phyloP scores from a whole-genome alignment of 1,140 invertebrate species.

The Matsumurasca onukii region DNA sequence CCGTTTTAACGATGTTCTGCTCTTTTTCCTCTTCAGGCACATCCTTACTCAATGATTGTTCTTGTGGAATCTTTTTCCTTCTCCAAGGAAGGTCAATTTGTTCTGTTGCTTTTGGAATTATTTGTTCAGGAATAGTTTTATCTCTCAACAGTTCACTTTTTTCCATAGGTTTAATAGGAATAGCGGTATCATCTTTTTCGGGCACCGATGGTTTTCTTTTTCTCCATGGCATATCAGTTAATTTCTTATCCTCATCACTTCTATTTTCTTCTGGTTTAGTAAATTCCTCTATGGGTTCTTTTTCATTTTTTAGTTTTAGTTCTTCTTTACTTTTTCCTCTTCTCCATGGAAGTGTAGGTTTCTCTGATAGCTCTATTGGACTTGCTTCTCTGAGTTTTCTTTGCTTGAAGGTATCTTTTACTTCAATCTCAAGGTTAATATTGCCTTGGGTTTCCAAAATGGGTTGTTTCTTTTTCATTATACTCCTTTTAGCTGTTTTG shows the following conservation, averaged over 20 bases:
- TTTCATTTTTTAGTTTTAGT: not conserved
- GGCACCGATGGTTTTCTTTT: too few relatives aligned
- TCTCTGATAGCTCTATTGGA: constrained; percentile 31
- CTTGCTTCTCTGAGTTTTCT: constrained; percentile 7
- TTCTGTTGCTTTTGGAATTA: too few relatives aligned
- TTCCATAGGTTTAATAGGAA: too few relatives aligned
- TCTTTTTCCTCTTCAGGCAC: not conserved
- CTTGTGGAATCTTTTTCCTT: constrained; percentile 31
- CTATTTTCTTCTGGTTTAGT: not conserved
- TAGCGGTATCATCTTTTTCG: too few relatives aligned
- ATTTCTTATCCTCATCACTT: too few relatives aligned
- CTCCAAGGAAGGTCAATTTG: constrained; percentile 34
- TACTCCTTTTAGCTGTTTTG: not conserved
- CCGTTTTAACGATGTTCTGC: not conserved
- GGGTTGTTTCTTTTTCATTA: constrained; percentile 10
- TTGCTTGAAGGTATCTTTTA: constrained; percentile 12
- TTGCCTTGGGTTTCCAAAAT: not conserved
- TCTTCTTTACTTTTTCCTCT: constrained; percentile 31
- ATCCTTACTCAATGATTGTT: not conserved
- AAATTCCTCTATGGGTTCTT: not conserved
- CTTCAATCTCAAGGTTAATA: not conserved
- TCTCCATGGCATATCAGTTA: too few relatives aligned
- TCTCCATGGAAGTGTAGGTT: constrained; percentile 36
- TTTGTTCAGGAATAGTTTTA: too few relatives aligned
- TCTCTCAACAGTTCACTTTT: too few relatives aligned